phyloP scores from a whole-genome alignment of 30 jellyfish, hydroid and myxozoan species.

The Hydractinia symbiolongicarpus region DNA sequence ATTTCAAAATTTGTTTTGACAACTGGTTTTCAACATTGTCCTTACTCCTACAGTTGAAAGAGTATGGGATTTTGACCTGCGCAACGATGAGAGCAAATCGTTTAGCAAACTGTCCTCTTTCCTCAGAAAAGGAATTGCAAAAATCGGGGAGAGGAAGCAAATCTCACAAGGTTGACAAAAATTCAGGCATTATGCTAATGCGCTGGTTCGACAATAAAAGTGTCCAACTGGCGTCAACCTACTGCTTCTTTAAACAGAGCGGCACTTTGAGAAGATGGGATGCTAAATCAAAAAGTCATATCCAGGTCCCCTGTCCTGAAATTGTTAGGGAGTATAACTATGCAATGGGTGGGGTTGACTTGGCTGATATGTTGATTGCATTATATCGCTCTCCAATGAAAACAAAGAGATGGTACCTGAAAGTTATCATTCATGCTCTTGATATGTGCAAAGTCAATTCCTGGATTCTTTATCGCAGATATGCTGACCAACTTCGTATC shows the following conservation, averaged over 20 bases:
- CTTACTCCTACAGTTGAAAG: slow-evolving; percentile 38
- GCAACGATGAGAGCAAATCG: slow-evolving; percentile 52
- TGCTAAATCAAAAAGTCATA: slow-evolving; percentile 40
- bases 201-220: slow-evolving; percentile 53
- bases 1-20: slow-evolving; percentile 47
- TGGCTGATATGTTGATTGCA: slow-evolving; percentile 57
- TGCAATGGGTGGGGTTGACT: slow-evolving; percentile 73
- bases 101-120: slow-evolving; percentile 42
- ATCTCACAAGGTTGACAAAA: slow-evolving; percentile 27
- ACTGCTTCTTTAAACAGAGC: slow-evolving; percentile 1
- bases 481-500: slow-evolving; percentile 18
- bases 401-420: slow-evolving; percentile 43
- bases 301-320: slow-evolving; percentile 46
- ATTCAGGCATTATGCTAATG: slow-evolving; percentile 44
- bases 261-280: slow-evolving; percentile 46
- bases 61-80: slow-evolving; percentile 32
- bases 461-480: slow-evolving; percentile 54
- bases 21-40: slow-evolving; percentile 55
- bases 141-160: slow-evolving; percentile 43
- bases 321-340: slow-evolving; percentile 45
- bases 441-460: slow-evolving; percentile 46
- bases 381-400: slow-evolving; percentile 41
- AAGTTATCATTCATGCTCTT: slow-evolving; percentile 30
- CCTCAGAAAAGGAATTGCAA: slow-evolving; percentile 39
- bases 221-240: slow-evolving; percentile 46